phyloP scores from a whole-genome alignment of 2,888 invertebrate species.

The Sicus ferrugineus region DNA sequence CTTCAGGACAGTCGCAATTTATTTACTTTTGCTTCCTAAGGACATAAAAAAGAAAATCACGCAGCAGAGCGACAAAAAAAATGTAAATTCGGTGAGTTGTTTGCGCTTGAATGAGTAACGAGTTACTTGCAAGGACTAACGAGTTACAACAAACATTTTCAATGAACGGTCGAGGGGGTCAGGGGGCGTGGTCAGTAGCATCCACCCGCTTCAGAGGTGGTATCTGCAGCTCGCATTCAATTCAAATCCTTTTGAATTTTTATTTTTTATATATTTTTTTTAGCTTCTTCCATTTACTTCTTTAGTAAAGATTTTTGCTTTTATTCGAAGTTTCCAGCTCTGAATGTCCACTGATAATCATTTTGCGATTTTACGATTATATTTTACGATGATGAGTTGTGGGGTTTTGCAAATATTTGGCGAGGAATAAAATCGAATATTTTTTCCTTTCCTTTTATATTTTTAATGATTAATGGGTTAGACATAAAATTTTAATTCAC shows the following conservation, averaged over 20 bases:
- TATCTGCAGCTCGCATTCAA: background rate
- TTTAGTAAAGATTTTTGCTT: background rate
- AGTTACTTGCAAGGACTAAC: slow-evolving; percentile 33
- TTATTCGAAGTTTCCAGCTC: background rate
- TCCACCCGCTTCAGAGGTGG: background rate
- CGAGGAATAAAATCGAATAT: slow-evolving; percentile 28
- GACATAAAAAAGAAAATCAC: slow-evolving; percentile 10
- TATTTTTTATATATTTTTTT: slow-evolving; percentile 9
- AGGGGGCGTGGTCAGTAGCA: background rate
- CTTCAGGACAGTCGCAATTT: slow-evolving; percentile 35
- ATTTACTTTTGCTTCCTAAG: slow-evolving; percentile 17
- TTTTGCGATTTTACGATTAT: slow-evolving; percentile 37
- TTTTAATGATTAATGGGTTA: too few relatives aligned
- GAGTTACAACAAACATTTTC: slow-evolving; percentile 16
- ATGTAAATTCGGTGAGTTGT: background rate
- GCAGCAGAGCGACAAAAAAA: background rate
- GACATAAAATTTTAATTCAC: too few relatives aligned
- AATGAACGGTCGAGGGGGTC: background rate
- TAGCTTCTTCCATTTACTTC: background rate
- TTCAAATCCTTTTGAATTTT: slow-evolving; percentile 14
- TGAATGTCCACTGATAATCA: slow-evolving; percentile 31
- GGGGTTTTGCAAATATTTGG: slow-evolving; percentile 32
- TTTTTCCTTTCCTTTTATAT: too few relatives aligned
- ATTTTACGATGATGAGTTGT: slow-evolving; percentile 36
- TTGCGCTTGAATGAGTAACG: slow-evolving; percentile 31